phyloP scores from a whole-genome alignment of 2,888 invertebrate species.

The Tachystola acroxantha region DNA sequence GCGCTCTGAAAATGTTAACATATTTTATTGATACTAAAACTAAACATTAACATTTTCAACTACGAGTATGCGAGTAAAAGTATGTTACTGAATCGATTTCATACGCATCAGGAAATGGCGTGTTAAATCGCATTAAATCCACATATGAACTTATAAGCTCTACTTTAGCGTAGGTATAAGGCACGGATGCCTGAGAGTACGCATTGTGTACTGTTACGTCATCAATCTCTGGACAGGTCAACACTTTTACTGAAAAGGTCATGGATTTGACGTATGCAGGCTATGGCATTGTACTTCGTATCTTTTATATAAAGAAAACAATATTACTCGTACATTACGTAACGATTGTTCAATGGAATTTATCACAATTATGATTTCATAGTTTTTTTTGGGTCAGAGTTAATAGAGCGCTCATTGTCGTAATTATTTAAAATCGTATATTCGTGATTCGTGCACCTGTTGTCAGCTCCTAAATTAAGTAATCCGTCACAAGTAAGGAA shows the following conservation, averaged over 20 bases:
- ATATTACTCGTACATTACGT: no score
- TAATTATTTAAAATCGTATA: constrained; percentile 17
- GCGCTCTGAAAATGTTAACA: constrained; percentile 81
- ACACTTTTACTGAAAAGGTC: constrained; percentile 28
- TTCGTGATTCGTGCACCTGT: constrained; percentile 15
- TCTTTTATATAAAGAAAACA: no score
- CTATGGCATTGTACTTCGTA: no score
- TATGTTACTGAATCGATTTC: constrained; percentile 9
- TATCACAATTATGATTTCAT: not conserved
- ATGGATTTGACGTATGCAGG: constrained; percentile 20
- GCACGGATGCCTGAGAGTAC: not conserved
- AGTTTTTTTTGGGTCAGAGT: no score
- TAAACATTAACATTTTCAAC: not conserved
- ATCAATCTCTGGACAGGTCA: constrained; percentile 16
- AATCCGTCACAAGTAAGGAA: constrained; percentile 24
- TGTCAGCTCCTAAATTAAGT: constrained; percentile 18
- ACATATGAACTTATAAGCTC: constrained; percentile 4
- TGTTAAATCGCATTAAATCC: constrained; percentile 1
- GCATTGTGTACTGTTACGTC: constrained; percentile 16
- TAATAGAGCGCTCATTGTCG: constrained; percentile 9
- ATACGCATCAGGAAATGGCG: constrained; percentile 13
- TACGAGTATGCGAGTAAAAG: constrained; percentile 7
- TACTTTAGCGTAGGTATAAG: not conserved
- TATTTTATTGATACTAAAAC: not conserved
- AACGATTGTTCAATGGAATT: not conserved